phyloP scores from a whole-genome alignment of 2,797 vertebrate species.

The Ataeniobius toweri region DNA sequence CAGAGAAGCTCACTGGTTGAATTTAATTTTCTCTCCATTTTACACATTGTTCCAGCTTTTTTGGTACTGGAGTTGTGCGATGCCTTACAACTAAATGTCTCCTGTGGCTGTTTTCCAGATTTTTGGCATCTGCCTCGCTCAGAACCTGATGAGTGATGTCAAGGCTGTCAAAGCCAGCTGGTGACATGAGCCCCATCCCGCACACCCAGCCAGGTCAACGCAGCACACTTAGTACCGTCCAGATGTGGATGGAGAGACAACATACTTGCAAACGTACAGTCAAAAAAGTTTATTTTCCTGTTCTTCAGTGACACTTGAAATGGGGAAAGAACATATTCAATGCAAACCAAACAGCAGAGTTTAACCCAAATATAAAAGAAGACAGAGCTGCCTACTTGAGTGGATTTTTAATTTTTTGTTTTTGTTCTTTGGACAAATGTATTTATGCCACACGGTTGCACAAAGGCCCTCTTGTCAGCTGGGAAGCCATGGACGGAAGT shows the following conservation, averaged over 20 bases:
- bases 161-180: slow-evolving; percentile 92
- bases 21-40: neutral
- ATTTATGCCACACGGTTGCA: slow-evolving; percentile 59
- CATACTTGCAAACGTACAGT: slow-evolving; percentile 24
- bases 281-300: slow-evolving; percentile 38
- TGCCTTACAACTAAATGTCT: neutral
- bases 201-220: slow-evolving; percentile 22
- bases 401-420: slow-evolving; percentile 25
- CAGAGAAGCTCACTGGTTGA: neutral
- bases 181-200: slow-evolving; percentile 75
- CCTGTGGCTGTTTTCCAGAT: slow-evolving; percentile 77
- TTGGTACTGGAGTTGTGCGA: neutral
- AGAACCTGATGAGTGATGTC: slow-evolving; percentile 91
- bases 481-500: slow-evolving; percentile 57
- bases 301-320: slow-evolving; percentile 46
- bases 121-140: slow-evolving; percentile 92
- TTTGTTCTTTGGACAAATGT: slow-evolving; percentile 47
- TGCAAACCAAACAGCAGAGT: slow-evolving; percentile 58
- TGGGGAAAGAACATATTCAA: slow-evolving; percentile 27
- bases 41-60: neutral
- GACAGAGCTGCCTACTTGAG: slow-evolving; percentile 43
- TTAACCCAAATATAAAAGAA: slow-evolving; percentile 51
- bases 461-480: slow-evolving; percentile 53
- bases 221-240: slow-evolving; percentile 45
- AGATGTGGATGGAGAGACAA: slow-evolving; percentile 32